Base-by-base conservation (phyloP, 92 coral and sea anemone genomes). In the Porites rus region DNA sequence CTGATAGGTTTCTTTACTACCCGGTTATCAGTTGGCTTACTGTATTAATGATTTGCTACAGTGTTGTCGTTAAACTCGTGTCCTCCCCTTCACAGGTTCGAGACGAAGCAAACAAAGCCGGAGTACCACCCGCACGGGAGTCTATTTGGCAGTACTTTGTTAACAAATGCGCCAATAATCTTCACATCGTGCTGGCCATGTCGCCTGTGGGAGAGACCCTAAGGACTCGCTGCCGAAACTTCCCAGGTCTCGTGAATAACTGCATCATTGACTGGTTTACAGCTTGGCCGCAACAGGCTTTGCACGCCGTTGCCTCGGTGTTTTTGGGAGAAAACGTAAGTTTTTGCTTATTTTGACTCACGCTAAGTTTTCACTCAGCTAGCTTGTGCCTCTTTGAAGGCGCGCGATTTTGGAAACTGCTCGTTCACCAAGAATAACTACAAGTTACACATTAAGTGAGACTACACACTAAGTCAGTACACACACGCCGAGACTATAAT, bases 221-320 rank as follows among this genome's bases (percentile, higher is more conserved):
- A 16, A 91, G 99, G 87, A 97, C 99, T 8, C 93, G 99, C 11
- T 97, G 99, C 75, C 98, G 99, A 76, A 97, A 97, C 93, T 97
- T 97, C 86, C 99, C 99, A 9, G 99, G 99, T 20, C 91, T 97
- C 77, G 99, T 97, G 43, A 97, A 97, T 74, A 97, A 97, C 91
- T 96, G 98, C 81, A 97, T 98, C 77, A 97, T 97, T 78, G 99
- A 97, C 78, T 97, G 99, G 99, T 97, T 95, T 51, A 97, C 98
- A 21, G 98, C 99, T 7, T 97, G 99, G 99, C 99, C 99, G 43
- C 92, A 97, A 62, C 99, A 97, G 76, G 99, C 99, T 72, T 75
- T 97, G 58, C 98, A 96, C 65, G 99, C 99, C 20, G 99, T 97
- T 66, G 99, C 99, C 62, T 86, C 99, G 0, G 99, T 97, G 46